Evolutionary conservation across 2,797 vertebrate species (phyloP).

Genomic region (Sebastes hubbsi): DNA sequence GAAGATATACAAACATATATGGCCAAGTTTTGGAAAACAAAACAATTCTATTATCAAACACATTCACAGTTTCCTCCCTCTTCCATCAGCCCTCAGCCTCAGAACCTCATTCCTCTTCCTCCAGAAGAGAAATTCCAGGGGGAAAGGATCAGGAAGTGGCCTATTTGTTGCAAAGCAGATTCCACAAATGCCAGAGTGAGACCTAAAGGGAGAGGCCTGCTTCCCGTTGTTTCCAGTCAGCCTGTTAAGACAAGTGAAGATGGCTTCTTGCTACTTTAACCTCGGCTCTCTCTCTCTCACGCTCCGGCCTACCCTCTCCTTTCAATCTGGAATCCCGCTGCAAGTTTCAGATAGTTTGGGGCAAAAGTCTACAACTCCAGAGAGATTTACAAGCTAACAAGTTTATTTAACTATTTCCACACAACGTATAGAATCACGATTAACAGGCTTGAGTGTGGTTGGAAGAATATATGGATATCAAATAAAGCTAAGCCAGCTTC

Average conservation of each 20-base stretch:
- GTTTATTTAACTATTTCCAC: slow-evolving; percentile 3
- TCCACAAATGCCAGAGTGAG: slow-evolving; percentile 86
- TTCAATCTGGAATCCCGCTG: neutral
- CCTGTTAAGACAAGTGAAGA: slow-evolving; percentile 57
- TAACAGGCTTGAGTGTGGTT: neutral
- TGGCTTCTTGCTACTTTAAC: slow-evolving; percentile 35
- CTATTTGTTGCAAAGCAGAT: slow-evolving; percentile 86
- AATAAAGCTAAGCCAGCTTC: neutral
- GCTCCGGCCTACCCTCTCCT: neutral
- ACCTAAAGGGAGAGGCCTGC: slow-evolving; percentile 71
- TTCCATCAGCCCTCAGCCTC: slow-evolving; percentile 17
- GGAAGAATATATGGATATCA: neutral
- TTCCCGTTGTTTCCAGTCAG: slow-evolving; percentile 60
- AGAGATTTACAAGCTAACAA: neutral
- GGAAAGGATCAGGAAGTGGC: slow-evolving; percentile 80
- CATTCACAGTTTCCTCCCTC: neutral
- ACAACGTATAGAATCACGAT: neutral
- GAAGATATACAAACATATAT: neutral
- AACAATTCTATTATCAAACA: neutral
- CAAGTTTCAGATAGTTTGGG: neutral
- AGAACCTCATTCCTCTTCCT: slow-evolving; percentile 59
- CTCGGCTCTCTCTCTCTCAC: slow-evolving; percentile 20
- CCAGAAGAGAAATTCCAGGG: slow-evolving; percentile 58
- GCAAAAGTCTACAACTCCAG: neutral
- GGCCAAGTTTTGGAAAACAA: neutral